phyloP scores from a whole-genome alignment of 2,888 invertebrate genomes.

The Zygogramma bicolorata region DNA sequence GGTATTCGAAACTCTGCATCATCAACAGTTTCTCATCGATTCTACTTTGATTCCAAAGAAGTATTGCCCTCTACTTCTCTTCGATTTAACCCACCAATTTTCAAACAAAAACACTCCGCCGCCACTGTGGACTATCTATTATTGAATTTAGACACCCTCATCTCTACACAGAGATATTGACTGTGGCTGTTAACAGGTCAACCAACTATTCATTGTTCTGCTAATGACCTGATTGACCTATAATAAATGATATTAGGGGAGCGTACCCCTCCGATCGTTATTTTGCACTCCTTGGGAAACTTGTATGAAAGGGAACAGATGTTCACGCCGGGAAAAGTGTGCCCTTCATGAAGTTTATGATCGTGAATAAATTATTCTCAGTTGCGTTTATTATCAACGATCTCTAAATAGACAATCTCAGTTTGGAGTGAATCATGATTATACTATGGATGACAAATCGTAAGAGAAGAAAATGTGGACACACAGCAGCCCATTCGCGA shows the following conservation, averaged over 20 bases:
- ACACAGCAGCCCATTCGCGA: no score
- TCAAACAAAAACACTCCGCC: neutral
- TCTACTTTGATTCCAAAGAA: no score
- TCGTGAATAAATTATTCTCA: neutral
- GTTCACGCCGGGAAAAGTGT: neutral
- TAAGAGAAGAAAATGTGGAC: no score
- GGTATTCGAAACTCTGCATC: no score
- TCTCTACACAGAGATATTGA: neutral
- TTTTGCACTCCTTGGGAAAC: neutral
- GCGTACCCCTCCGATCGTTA: neutral
- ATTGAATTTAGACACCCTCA: neutral
- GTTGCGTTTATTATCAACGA: neutral
- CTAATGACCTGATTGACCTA: neutral
- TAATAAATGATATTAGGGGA: constrained; percentile 35
- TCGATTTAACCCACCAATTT: no score
- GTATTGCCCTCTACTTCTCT: no score
- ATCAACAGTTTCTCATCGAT: no score
- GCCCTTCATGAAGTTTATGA: neutral
- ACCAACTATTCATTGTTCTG: constrained; percentile 1
- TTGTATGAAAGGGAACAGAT: neutral
- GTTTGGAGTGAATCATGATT: no score
- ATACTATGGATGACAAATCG: no score
- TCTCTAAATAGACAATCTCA: no score
- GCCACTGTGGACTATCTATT: neutral
- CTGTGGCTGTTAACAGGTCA: neutral